phyloP scores from a whole-genome alignment of 2,888 invertebrate genomes.

The Drosophila rubida region DNA sequence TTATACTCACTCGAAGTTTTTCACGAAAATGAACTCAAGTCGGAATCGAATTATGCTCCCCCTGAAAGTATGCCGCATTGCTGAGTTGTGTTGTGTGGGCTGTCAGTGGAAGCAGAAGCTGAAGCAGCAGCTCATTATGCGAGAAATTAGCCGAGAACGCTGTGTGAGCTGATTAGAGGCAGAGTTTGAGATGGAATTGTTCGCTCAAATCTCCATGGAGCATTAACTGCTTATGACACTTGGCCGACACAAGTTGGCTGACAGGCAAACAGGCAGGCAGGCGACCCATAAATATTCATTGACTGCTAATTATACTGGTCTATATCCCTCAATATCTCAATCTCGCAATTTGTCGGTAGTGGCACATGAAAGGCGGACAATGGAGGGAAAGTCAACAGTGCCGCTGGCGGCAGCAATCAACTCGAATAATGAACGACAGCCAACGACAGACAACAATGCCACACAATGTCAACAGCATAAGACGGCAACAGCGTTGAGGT shows the following conservation, averaged over 20 bases:
- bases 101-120: neutral
- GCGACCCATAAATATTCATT: slow-evolving; percentile 67
- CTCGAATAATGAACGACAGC: slow-evolving; percentile 48
- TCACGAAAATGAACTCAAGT: neutral
- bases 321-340: slow-evolving; percentile 7
- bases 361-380: slow-evolving; percentile 11
- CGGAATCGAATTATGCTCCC: neutral
- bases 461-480: slow-evolving; percentile 23
- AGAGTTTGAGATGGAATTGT: neutral
- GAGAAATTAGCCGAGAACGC: neutral
- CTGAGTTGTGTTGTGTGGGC: neutral
- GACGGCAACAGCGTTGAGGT: slow-evolving; percentile 10
- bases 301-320: slow-evolving; percentile 60
- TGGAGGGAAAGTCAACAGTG: slow-evolving; percentile 26
- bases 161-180: neutral
- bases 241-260: neutral
- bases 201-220: neutral
- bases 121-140: neutral
- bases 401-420: slow-evolving; percentile 61
- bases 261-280: neutral
- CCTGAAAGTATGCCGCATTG: slow-evolving; percentile 15
- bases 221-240: slow-evolving; percentile 37
- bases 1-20: neutral
- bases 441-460: slow-evolving; percentile 18
- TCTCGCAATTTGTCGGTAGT: slow-evolving; percentile 9